Conservation (phyloP, 2,113 vertebrate species). For the Thymallus thymallus region DNA sequence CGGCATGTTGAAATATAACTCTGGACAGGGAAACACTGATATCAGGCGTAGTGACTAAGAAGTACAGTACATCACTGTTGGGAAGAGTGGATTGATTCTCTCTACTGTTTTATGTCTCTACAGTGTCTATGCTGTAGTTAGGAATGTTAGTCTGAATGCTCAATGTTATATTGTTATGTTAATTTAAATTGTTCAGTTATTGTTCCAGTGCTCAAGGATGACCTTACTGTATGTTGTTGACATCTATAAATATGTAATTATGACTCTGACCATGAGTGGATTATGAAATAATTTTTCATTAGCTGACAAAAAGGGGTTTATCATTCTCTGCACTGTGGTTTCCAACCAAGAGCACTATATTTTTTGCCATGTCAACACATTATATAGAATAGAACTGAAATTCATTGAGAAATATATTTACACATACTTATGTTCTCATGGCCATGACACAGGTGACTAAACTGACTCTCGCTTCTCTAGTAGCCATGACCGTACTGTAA, state of each 20-base stretch:
- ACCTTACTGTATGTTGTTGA: no score
- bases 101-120: no score
- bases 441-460: neutral
- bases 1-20: no score
- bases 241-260: neutral
- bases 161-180: neutral
- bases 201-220: neutral
- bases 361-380: conserved; percentile 43
- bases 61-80: no score
- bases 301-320: conserved; percentile 3
- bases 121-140: no score
- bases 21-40: no score
- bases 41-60: no score
- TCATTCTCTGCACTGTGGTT: neutral
- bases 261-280: neutral
- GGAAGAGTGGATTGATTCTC: no score
- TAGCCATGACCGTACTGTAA: neutral
- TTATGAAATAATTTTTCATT: conserved; percentile 2
- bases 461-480: neutral
- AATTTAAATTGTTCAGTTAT: neutral
- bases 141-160: neutral
- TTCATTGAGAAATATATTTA: conserved; percentile 11
- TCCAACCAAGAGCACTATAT: neutral
- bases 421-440: neutral
- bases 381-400: conserved; percentile 35